These are phyloP conservation scores for Channa striata DNA, from an alignment of 2,797 vertebrate genomes.

Conservation along the genomic window DNA sequence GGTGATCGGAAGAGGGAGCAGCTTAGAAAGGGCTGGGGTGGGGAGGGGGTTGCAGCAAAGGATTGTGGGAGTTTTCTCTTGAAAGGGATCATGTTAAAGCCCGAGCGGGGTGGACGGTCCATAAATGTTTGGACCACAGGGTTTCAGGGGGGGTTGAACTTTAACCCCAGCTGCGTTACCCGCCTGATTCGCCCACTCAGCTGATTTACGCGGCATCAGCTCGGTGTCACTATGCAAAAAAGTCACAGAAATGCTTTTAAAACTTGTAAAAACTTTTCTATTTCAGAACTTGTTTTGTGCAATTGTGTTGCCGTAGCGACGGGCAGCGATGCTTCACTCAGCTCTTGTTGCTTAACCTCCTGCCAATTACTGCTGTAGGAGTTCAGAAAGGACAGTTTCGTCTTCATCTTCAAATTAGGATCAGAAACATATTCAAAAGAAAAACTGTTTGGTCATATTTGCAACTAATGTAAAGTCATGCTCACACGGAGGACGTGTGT, in stretches of 20 bases:
- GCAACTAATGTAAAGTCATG: too few species aligned
- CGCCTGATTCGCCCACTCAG: conserved; percentile 1
- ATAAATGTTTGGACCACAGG: conserved; percentile 16
- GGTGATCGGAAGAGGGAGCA: conserved; percentile 66
- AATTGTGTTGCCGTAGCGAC: conserved; percentile 29
- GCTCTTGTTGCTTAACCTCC: accelerated
- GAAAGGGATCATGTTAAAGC: conserved; percentile 14
- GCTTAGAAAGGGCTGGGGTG: conserved; percentile 37
- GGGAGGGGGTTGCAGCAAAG: conserved; percentile 42
- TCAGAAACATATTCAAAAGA: too few species aligned
- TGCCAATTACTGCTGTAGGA: neutral
- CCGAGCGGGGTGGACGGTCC: conserved; percentile 1
- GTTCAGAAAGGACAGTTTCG: too few species aligned
- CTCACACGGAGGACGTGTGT: too few species aligned
- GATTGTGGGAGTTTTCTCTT: conserved; percentile 64
- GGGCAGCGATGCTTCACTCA: neutral
- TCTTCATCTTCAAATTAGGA: too few species aligned
- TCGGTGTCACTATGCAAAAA: neutral
- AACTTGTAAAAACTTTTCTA: too few species aligned
- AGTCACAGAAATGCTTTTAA: neutral
- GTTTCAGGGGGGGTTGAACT: conserved; percentile 38
- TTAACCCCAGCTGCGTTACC: conserved; percentile 6
- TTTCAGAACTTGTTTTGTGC: too few species aligned
- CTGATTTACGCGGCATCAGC: conserved; percentile 12
- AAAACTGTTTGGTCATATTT: too few species aligned